Percentiles rank a stretch among this genome's conserved stretches.
phyloP scores from a whole-genome alignment of 1,140 invertebrate genomes.

The Bombyx mandarina region DNA sequence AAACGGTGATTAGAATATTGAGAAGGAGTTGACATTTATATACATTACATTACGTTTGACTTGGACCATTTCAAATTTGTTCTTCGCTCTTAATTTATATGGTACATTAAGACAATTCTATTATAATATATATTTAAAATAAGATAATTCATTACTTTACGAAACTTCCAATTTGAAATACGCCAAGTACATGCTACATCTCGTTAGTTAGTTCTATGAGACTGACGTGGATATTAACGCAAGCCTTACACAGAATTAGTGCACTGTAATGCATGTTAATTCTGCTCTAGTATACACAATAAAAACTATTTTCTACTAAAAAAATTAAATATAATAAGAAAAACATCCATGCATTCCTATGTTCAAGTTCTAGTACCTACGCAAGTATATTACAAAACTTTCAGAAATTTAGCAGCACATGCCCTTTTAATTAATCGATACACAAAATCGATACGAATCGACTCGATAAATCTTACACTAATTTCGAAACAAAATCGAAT shows the following conservation, averaged over 20 bases:
- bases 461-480: neutral
- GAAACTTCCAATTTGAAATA: constrained; percentile 1
- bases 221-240: constrained; percentile 6
- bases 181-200: neutral
- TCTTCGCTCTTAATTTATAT: too few relatives aligned
- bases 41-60: constrained; percentile 13
- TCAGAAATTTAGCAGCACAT: neutral
- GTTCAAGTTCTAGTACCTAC: neutral
- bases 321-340: neutral
- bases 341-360: neutral
- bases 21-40: too few relatives aligned
- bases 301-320: neutral
- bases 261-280: constrained; percentile 44
- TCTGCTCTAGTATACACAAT: constrained; percentile 11
- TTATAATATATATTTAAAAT: too few relatives aligned
- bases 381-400: neutral
- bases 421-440: neutral
- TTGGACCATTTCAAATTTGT: too few relatives aligned
- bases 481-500: neutral
- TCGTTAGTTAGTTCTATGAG: constrained; percentile 4
- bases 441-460: neutral
- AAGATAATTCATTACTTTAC: neutral
- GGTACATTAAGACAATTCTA: too few relatives aligned
- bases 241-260: constrained; percentile 62
- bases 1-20: constrained; percentile 43